Base-by-base conservation (phyloP, 2,113 vertebrate genomes). In the Larimichthys polyactis region DNA sequence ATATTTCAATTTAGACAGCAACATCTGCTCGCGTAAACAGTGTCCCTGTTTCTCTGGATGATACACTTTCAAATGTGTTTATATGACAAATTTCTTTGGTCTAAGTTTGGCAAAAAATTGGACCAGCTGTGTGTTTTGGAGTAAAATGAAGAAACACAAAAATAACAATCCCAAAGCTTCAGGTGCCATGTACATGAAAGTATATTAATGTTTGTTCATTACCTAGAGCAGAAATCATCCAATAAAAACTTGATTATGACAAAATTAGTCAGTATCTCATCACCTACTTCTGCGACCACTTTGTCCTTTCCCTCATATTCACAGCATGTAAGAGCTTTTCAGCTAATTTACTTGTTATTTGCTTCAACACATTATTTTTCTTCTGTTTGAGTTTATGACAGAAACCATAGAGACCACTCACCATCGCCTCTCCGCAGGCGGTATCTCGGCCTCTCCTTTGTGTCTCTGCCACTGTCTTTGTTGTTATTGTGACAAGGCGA, bases 401-500 rank as follows among this genome's bases (percentile, higher is more conserved):
- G 88, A 79, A 75, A 71, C 82, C 88, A 83, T 71, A 73, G 85
- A 49, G 51, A 90, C 58, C 65, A 92, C 95, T 94, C 82, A 96
- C 95, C 94, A 5, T 91, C 71, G 4, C 87, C 86, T 87, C 83
- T 83, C 83, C 81, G 74, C 24, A 4, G 71, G 62, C 77, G 88
- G 65, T 71, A 84, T 32, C 86, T 88, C 0, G 65, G 85, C 86
- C 81, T 90, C 55, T 86, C 88, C 65, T 90, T 89, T 40, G 65
- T 64, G 20, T 93, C 89, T 4, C 73, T 59, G 70, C 43, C 60
- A 8, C 82, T 82, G 73, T 90, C 87, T 71, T 90, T 93, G 84
- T 95, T 94, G 89, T 95, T 96, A 82, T 95, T 96, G 89, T 95
- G 94, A 60, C 85, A 75, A 1, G 93, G 86, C n/a, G 87, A 87